Evolutionary conservation across 2,113 vertebrate genomes (phyloP).

Genomic region (Prionailurus viverrinus): DNA sequence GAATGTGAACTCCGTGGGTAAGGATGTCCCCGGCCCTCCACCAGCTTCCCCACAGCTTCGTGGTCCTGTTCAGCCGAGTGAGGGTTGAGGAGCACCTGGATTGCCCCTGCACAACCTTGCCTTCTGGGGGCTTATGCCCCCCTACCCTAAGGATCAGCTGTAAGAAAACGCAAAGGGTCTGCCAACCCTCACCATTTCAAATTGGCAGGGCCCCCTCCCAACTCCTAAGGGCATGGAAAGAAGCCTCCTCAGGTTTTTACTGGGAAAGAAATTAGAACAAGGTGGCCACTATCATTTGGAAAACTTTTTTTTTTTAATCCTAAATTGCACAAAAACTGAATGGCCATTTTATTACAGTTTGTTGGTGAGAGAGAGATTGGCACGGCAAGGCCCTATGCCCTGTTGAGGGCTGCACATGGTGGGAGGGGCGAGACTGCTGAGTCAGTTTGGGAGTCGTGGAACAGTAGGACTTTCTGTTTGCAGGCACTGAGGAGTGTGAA

Average conservation of each 20-base stretch:
- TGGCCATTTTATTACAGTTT: background rate
- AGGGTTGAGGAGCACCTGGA: background rate
- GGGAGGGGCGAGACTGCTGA: background rate
- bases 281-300: background rate
- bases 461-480: background rate
- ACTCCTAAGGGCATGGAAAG: background rate
- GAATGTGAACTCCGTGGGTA: slow-evolving; percentile 59
- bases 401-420: background rate
- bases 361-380: background rate
- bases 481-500: background rate
- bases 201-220: background rate
- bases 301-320: background rate
- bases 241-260: background rate
- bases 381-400: background rate
- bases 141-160: background rate
- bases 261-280: slow-evolving; percentile 30
- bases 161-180: background rate
- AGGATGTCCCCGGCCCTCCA: background rate
- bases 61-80: background rate
- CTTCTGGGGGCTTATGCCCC: background rate
- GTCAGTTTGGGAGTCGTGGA: background rate
- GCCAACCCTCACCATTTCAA: background rate
- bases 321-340: background rate
- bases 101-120: background rate
- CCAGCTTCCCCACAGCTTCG: background rate